Evolutionary conservation across 2,113 vertebrate species (phyloP), one percentile per base, ranked within the genome.

Genomic region (Nycticebus coucang): DNA sequence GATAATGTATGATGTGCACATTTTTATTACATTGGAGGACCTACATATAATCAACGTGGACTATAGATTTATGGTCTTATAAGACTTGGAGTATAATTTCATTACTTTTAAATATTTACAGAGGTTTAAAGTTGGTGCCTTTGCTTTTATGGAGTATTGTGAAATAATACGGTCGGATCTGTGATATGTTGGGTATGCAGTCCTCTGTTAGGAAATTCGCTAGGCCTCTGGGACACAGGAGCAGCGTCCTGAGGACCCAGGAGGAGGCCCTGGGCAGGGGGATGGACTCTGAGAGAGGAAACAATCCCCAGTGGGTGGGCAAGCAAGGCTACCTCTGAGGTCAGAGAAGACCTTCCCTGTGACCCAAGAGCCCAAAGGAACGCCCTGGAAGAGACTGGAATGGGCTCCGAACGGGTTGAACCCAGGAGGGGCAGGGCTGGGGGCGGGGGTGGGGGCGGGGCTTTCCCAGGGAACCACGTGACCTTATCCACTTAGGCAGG

Each of bases 31-130:
- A 12, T 13, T 72, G 90, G 55, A 37, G 57, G 24, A 53, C 71
- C 66, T 80, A 66, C 64, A 12, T 66, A 37, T n/a, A 85, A 90
- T 72, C 88, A 75, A 93, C 64, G n/a, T 33, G 84, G 53, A 84
- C 89, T 72, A 14, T 17, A 71, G 71, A 97, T 92, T 93, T 93
- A 96, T 72, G 59, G 30, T 66, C 72, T 90, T 95, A 82, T 84
- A 94, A 92, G 78, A 35, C 12, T 21, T 37, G 24, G 90, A 96
- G 68, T 22, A 28, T 85, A 80, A 81, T 97, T 94, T 89, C 68
- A 94, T 92, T 78, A 85, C 90, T 94, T 89, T 72, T 85, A 93
- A 97, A 90, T 97, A 97, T 95, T 89, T 92, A 86, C 96, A 59
- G 93, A 85, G 71, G 87, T 62, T 72, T 69, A 84, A 94, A 85